phyloP scores from a whole-genome alignment of 2,113 vertebrate genomes.

The Probosciger aterrimus region DNA sequence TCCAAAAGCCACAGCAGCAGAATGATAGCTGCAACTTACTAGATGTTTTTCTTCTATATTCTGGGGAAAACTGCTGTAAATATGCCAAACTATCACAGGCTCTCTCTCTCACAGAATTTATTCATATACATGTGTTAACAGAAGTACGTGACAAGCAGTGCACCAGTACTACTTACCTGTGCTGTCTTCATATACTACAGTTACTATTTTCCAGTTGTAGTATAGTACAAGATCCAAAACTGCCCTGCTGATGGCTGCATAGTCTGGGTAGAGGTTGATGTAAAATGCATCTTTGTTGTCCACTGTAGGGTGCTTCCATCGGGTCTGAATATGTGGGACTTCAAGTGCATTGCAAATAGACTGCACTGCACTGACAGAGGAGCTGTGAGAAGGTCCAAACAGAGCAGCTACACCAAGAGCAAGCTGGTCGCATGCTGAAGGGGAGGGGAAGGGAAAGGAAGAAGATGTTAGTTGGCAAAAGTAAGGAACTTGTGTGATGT shows the following conservation, averaged over 20 bases:
- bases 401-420: constrained; percentile 93
- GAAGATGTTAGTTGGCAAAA: neutral
- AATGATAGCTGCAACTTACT: neutral
- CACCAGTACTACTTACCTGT: constrained; percentile 78
- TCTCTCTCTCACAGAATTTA: neutral
- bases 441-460: neutral
- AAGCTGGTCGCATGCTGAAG: constrained; percentile 92
- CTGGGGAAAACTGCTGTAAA: neutral
- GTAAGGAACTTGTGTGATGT: too few relatives aligned
- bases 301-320: constrained; percentile 93
- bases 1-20: neutral
- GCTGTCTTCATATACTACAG: constrained; percentile 94
- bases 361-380: constrained; percentile 94
- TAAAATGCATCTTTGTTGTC: constrained; percentile 93
- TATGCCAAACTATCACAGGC: neutral
- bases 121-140: neutral
- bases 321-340: constrained; percentile 97
- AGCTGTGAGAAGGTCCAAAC: constrained; percentile 94
- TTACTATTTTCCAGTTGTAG: constrained; percentile 93
- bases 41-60: neutral
- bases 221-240: constrained; percentile 91
- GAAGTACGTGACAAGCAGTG: neutral
- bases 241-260: constrained; percentile 88
- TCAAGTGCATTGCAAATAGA: constrained; percentile 97
- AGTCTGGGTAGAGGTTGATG: constrained; percentile 94